These are phyloP conservation scores for Drosophila bocki DNA, from an alignment of 1,140 invertebrate genomes.

Conservation along the genomic window DNA sequence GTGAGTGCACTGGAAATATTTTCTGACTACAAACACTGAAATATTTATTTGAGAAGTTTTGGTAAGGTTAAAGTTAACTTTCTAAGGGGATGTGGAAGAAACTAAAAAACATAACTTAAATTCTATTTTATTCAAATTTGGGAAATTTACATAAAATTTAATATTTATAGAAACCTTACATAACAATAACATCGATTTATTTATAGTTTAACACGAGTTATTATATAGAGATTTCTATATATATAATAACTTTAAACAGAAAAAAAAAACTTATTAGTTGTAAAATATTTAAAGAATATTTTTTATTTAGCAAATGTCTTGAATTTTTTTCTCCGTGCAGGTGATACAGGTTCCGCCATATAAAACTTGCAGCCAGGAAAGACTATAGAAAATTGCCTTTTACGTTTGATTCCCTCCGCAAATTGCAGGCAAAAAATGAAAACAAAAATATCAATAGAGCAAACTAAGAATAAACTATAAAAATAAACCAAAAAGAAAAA, in stretches of 20 bases:
- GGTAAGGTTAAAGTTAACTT: not conserved
- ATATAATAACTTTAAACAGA: too few relatives aligned
- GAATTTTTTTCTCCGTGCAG: not conserved
- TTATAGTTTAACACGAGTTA: too few relatives aligned
- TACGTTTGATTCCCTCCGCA: constrained; percentile 34
- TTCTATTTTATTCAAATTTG: too few relatives aligned
- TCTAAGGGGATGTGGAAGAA: not conserved
- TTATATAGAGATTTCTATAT: too few relatives aligned
- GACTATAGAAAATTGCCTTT: constrained; percentile 69
- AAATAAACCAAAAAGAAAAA: constrained; percentile 29
- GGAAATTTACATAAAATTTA: too few relatives aligned
- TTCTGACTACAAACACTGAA: not conserved
- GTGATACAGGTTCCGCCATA: constrained; percentile 30
- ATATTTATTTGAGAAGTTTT: not conserved
- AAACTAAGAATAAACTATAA: constrained; percentile 51
- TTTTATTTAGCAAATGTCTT: too few relatives aligned
- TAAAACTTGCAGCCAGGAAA: constrained; percentile 63
- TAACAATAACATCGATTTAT: too few relatives aligned
- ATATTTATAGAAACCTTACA: too few relatives aligned
- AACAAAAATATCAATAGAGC: constrained; percentile 45
- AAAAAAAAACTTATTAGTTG: too few relatives aligned
- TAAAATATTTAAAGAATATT: too few relatives aligned
- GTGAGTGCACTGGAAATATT: constrained; percentile 23
- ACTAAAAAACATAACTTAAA: too few relatives aligned
- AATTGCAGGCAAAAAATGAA: constrained; percentile 33